Percentiles rank a stretch among this genome's conserved stretches.
phyloP scores from a whole-genome alignment of 2,113 vertebrate species.

The Sphaerodactylus townsendi region DNA sequence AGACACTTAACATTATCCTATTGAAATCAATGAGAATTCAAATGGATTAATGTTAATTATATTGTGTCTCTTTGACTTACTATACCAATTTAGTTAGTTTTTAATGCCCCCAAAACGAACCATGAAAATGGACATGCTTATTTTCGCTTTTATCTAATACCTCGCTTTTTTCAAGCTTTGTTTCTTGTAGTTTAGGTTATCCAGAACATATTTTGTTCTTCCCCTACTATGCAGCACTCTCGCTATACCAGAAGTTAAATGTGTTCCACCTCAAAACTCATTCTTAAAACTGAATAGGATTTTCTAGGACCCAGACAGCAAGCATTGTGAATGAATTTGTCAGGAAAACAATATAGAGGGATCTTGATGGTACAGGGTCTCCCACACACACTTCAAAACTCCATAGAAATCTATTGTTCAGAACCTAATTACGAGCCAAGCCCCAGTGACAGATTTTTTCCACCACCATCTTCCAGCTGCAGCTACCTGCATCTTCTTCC shows the following conservation, averaged over 20 bases:
- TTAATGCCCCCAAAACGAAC: background rate
- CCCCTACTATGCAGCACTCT: background rate
- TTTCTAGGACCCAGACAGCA: background rate
- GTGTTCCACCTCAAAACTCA: background rate
- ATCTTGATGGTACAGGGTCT: background rate
- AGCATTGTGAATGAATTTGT: background rate
- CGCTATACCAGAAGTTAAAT: background rate
- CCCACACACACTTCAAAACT: background rate
- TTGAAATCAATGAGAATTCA: background rate
- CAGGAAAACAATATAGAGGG: background rate
- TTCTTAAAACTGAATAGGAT: background rate
- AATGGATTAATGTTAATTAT: background rate
- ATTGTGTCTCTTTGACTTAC: background rate
- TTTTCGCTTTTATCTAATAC: background rate
- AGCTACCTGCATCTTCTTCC: no score
- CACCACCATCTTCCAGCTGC: no score
- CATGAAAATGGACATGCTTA: background rate
- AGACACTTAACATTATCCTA: background rate
- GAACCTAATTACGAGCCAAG: background rate
- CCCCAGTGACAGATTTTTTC: no score
- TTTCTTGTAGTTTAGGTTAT: background rate
- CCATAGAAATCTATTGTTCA: background rate
- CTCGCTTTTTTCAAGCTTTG: background rate
- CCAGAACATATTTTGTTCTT: background rate
- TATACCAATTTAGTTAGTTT: background rate